Evolutionary conservation across 2,113 vertebrate genomes (phyloP).

Genomic region (Cricetomys ansorgei): DNA sequence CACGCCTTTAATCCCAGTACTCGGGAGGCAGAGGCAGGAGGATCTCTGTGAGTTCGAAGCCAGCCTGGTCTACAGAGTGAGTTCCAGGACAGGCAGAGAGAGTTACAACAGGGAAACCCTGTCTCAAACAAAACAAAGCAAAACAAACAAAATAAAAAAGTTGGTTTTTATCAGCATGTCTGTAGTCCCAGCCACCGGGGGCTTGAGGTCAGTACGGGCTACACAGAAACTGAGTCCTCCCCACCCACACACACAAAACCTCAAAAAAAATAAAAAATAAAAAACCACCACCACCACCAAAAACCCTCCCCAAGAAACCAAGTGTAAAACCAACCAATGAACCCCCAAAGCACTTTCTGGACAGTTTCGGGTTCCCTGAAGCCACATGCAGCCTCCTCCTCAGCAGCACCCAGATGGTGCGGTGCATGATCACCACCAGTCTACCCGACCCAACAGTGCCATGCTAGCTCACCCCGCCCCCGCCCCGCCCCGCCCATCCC

Average conservation of each 20-base stretch:
- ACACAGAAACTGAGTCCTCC: not conserved
- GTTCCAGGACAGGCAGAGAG: no score
- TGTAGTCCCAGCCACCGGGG: not conserved
- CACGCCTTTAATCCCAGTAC: no score
- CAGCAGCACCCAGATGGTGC: not conserved
- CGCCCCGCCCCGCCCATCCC: not conserved
- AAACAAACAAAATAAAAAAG: not conserved
- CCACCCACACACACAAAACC: no score
- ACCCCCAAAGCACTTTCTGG: not conserved
- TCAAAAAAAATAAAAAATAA: not conserved
- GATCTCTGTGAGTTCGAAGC: no score
- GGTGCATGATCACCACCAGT: no score
- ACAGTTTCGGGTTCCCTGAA: not conserved
- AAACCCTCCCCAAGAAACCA: not conserved
- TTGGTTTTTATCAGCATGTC: not conserved
- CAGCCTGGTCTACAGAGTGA: no score
- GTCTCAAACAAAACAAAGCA: not conserved
- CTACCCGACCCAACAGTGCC: not conserved
- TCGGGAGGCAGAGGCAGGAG: no score
- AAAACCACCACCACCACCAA: not conserved
- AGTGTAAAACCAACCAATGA: not conserved
- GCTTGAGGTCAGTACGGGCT: not conserved
- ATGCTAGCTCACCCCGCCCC: not conserved
- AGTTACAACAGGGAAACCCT: no score
- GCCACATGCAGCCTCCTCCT: not conserved